phyloP scores from a whole-genome alignment of 2,113 vertebrate species.

The Psephotus haematonotus region DNA sequence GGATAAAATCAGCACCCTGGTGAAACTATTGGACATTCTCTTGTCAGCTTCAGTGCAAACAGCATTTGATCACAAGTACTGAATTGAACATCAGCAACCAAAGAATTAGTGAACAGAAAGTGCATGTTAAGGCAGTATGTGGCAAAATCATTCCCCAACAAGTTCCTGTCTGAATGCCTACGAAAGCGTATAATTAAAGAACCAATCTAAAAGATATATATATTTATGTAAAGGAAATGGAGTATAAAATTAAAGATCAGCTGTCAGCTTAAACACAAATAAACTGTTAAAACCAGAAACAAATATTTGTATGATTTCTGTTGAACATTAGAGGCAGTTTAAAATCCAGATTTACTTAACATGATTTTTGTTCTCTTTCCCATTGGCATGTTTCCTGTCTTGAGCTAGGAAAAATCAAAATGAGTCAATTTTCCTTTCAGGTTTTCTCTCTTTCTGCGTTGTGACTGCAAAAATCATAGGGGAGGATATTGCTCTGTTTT shows the following conservation, averaged over 20 bases:
- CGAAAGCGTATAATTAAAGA: not conserved
- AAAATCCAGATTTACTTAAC: slow-evolving; percentile 19
- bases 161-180: not conserved
- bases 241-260: not conserved
- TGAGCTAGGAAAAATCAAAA: slow-evolving; percentile 57
- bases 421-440: slow-evolving; percentile 53
- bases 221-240: not conserved
- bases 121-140: not conserved
- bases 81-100: not conserved
- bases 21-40: not conserved
- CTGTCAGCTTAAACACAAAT: not conserved
- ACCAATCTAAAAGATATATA: not conserved
- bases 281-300: not conserved
- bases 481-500: slow-evolving; percentile 61
- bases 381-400: slow-evolving; percentile 27
- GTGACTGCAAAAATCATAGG: slow-evolving; percentile 63
- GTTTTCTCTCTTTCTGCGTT: slow-evolving; percentile 27
- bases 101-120: not conserved
- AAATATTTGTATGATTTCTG: slow-evolving; percentile 47
- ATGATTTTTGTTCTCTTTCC: slow-evolving; percentile 51
- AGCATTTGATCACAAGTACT: not conserved
- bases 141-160: not conserved
- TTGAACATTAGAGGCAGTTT: slow-evolving; percentile 25
- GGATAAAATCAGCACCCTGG: not conserved
- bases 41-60: not conserved